Conservation (phyloP, 2,797 vertebrate genomes). For the Parotocinclus haroldoi region DNA sequence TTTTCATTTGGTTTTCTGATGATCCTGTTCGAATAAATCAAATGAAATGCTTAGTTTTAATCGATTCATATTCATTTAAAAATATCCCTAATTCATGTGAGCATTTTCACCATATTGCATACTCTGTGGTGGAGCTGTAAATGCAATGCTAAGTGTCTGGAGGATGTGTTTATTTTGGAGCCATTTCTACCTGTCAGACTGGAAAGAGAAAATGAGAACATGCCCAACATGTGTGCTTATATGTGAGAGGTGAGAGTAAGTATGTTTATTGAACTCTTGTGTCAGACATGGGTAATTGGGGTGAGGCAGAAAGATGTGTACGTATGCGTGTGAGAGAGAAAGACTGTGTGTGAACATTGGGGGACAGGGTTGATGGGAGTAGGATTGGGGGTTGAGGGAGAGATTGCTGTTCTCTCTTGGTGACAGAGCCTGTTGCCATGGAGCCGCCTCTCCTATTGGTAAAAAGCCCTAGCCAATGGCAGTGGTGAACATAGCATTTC, state of each 20-base stretch:
- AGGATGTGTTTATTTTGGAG: neutral
- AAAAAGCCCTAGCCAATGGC: constrained; percentile 77
- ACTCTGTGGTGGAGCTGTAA: no score
- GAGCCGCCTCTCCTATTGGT: constrained; percentile 83
- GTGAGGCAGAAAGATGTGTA: constrained; percentile 11
- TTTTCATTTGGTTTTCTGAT: no score
- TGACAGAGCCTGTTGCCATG: constrained; percentile 91
- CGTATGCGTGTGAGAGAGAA: no score
- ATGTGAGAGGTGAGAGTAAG: constrained; percentile 7
- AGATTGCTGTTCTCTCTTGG: constrained; percentile 81
- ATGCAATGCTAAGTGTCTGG: no score
- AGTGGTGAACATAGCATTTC: constrained; percentile 71
- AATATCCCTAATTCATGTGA: no score
- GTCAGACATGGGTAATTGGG: constrained; percentile 45
- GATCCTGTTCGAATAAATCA: no score
- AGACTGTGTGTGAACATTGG: constrained; percentile 52
- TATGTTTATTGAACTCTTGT: constrained; percentile 49
- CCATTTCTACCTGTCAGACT: constrained; percentile 21
- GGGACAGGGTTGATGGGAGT: constrained; percentile 53
- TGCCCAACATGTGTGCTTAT: neutral
- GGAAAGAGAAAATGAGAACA: constrained; percentile 17
- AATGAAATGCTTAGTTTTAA: no score
- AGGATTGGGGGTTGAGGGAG: constrained; percentile 66
- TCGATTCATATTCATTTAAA: no score
- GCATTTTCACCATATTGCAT: no score